A percentile compares a stretch with the other conserved stretches of the same genome.
Evolutionary conservation across 1,140 invertebrate species (phyloP).

Genomic region (Papilio polytes): DNA sequence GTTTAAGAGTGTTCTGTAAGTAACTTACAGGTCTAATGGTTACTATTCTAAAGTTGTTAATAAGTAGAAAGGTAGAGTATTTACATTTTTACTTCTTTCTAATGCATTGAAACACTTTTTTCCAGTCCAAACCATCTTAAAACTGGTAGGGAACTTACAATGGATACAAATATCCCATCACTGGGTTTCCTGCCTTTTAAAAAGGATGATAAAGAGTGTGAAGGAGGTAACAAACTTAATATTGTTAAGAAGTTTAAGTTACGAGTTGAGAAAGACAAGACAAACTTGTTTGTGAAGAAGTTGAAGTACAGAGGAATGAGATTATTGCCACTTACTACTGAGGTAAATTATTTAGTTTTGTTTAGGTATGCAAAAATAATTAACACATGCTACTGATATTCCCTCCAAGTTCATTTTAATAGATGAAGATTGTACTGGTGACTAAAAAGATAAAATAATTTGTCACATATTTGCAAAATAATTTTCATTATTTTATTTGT

Average conservation of each 20-base stretch:
- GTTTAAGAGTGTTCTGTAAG: too few relatives aligned
- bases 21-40: too few relatives aligned
- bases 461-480: too few relatives aligned
- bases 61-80: too few relatives aligned
- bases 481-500: too few relatives aligned
- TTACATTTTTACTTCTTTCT: not conserved
- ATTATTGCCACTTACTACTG: conserved; percentile 52
- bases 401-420: too few relatives aligned
- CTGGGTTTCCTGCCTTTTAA: conserved; percentile 44
- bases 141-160: conserved; percentile 60
- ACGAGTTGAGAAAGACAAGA: conserved; percentile 51
- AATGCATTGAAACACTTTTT: conserved; percentile 43
- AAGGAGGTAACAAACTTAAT: conserved; percentile 46
- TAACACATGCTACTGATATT: too few relatives aligned
- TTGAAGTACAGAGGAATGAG: conserved; percentile 68
- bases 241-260: conserved; percentile 59
- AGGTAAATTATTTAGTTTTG: conserved; percentile 34
- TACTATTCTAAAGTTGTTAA: too few relatives aligned
- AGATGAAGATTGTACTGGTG: too few relatives aligned
- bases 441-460: too few relatives aligned
- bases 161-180: conserved; percentile 53
- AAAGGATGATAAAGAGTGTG: conserved; percentile 27
- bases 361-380: too few relatives aligned
- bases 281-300: conserved; percentile 52
- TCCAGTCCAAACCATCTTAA: conserved; percentile 61